phyloP scores from a whole-genome alignment of 2,888 invertebrate species.

The Autographa gamma region DNA sequence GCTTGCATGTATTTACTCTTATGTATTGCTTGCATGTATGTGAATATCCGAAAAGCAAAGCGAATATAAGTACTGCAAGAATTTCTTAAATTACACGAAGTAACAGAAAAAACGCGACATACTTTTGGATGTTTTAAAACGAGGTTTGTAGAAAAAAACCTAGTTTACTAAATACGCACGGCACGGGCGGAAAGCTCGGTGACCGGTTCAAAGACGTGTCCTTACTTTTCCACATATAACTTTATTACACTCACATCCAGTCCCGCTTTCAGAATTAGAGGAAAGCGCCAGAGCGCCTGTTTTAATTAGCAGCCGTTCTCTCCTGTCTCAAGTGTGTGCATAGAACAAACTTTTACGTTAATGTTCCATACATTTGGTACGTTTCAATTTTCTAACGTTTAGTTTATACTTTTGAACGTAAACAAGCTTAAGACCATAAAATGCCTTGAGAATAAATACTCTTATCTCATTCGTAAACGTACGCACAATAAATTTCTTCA shows the following conservation, averaged over 20 bases:
- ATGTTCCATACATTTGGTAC: constrained; percentile 23
- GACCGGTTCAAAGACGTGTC: constrained; percentile 43
- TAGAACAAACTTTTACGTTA: constrained; percentile 45
- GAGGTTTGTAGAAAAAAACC: constrained; percentile 46
- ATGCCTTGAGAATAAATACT: neutral
- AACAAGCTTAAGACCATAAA: neutral
- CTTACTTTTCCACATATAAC: constrained; percentile 49
- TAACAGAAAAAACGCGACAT: constrained; percentile 27
- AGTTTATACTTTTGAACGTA: neutral
- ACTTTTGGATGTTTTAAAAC: constrained; percentile 25
- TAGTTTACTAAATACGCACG: constrained; percentile 38
- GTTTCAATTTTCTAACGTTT: constrained; percentile 36
- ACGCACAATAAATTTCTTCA: neutral
- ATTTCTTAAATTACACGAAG: neutral
- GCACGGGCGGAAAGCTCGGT: neutral
- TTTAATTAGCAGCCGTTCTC: constrained; percentile 55
- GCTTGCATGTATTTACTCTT: neutral
- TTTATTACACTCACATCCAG: constrained; percentile 45
- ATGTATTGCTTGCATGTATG: neutral
- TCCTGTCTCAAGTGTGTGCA: constrained; percentile 48
- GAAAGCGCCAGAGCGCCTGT: constrained; percentile 55
- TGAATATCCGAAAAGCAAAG: constrained; percentile 25
- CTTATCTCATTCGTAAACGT: neutral
- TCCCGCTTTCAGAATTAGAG: constrained; percentile 52
- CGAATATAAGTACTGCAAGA: neutral